phyloP scores from a whole-genome alignment of 1,140 invertebrate species.

The Lordiphosa stackelbergi region DNA sequence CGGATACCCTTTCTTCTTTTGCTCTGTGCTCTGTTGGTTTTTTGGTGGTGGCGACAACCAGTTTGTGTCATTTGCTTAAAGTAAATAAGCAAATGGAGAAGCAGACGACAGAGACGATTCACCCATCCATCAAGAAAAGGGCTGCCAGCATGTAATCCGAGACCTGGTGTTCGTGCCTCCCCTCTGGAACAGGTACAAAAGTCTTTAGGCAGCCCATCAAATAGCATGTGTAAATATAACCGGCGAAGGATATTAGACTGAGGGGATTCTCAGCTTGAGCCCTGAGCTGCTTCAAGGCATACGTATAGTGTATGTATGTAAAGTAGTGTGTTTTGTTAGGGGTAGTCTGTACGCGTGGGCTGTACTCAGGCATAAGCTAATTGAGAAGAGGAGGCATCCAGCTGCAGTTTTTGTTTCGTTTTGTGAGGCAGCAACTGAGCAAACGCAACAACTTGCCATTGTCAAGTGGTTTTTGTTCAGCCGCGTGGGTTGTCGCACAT shows the following conservation, averaged over 20 bases:
- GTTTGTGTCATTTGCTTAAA: constrained; percentile 36
- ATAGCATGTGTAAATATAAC: constrained; percentile 56
- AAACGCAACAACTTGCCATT: constrained; percentile 14
- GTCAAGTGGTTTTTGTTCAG: constrained; percentile 10
- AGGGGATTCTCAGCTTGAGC: constrained; percentile 28
- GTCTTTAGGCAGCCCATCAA: constrained; percentile 50
- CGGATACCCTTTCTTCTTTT: constrained; percentile 16
- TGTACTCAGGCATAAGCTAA: constrained; percentile 37
- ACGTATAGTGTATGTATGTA: constrained; percentile 3
- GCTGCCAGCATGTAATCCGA: constrained; percentile 64
- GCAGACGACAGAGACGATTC: constrained; percentile 18
- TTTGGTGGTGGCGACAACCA: constrained; percentile 35
- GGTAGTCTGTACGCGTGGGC: neutral
- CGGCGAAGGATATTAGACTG: constrained; percentile 26
- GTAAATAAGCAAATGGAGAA: constrained; percentile 37
- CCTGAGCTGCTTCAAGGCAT: constrained; percentile 35
- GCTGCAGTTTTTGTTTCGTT: constrained; percentile 13
- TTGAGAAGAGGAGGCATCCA: constrained; percentile 32
- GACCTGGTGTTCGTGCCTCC: constrained; percentile 25
- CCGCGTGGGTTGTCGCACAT: constrained; percentile 1
- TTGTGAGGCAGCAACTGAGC: constrained; percentile 28
- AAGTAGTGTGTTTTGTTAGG: constrained; percentile 1
- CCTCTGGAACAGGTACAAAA: constrained; percentile 28
- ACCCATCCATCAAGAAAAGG: constrained; percentile 33
- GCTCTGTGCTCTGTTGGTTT: constrained; percentile 9